A percentile compares a stretch with the other conserved stretches of the same genome.
phyloP scores from a whole-genome alignment of 1,140 invertebrate genomes.

The Bombus fervidus region DNA sequence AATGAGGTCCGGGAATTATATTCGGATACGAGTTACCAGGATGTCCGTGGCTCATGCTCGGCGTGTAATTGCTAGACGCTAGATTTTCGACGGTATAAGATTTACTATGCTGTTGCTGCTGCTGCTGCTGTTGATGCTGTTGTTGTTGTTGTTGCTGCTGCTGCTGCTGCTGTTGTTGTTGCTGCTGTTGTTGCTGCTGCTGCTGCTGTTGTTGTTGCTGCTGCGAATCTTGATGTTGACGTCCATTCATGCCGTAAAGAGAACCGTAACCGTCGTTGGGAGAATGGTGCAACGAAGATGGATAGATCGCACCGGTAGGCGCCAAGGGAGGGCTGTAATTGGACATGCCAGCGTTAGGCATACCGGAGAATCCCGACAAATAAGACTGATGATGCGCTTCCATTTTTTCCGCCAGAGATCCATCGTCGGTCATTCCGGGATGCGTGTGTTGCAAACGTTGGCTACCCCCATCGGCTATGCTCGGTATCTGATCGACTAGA shows the following conservation, averaged over 20 bases:
- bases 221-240: constrained; percentile 65
- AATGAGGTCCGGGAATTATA: constrained; percentile 78
- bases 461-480: constrained; percentile 87
- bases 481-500: constrained; percentile 94
- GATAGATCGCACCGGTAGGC: constrained; percentile 66
- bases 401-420: constrained; percentile 67
- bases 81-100: constrained; percentile 81
- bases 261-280: constrained; percentile 76
- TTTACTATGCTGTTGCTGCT: constrained; percentile 79
- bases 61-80: constrained; percentile 80
- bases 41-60: constrained; percentile 75
- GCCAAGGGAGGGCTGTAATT: constrained; percentile 78
- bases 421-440: constrained; percentile 72
- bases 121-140: constrained; percentile 67
- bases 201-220: constrained; percentile 60
- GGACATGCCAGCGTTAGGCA: constrained; percentile 67
- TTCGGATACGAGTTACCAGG: constrained; percentile 77
- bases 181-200: constrained; percentile 48
- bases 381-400: constrained; percentile 77
- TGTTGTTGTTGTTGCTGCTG: constrained; percentile 65
- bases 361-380: constrained; percentile 68
- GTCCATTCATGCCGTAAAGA: constrained; percentile 73
- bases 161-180: constrained; percentile 38
- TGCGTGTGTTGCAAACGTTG: constrained; percentile 77
- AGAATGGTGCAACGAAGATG: constrained; percentile 73